Conservation (phyloP, 2,113 vertebrate species). For the Perognathus longimembris region DNA sequence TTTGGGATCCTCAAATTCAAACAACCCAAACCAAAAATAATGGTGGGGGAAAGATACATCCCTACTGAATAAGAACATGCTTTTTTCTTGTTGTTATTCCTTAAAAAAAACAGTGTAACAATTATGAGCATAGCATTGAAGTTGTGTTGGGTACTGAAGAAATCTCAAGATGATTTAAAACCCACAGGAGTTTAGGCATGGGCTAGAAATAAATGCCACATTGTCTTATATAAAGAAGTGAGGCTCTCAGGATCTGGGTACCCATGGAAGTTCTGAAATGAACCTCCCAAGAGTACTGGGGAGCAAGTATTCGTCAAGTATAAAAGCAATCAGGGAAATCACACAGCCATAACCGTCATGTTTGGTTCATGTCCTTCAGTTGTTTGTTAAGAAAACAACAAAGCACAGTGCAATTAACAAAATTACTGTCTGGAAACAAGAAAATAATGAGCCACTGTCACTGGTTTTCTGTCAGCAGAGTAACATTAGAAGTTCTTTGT, state of each 20-base stretch:
- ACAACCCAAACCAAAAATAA: background rate
- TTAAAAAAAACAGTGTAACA: background rate
- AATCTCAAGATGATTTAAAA: background rate
- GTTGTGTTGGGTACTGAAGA: background rate
- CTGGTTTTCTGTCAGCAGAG: slow-evolving; percentile 25
- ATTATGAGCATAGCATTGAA: background rate
- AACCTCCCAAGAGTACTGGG: background rate
- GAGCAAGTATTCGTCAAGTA: background rate
- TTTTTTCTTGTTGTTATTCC: background rate
- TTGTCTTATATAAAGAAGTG: background rate
- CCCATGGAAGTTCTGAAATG: background rate
- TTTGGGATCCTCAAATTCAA: background rate
- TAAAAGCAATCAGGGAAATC: slow-evolving; percentile 10
- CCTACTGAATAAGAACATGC: background rate
- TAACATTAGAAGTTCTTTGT: slow-evolving; percentile 31
- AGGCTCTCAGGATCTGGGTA: background rate
- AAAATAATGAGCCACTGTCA: slow-evolving; percentile 53
- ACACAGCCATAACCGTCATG: background rate
- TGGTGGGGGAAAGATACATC: background rate
- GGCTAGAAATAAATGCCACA: background rate
- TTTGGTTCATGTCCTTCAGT: slow-evolving; percentile 6
- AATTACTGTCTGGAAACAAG: slow-evolving; percentile 29
- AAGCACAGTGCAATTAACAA: slow-evolving; percentile 43
- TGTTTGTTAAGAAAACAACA: slow-evolving; percentile 60
- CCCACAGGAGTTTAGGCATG: background rate